Percentiles rank a stretch among this genome's conserved stretches.
Conservation (phyloP, 2,797 vertebrate genomes). For the Meda fulgida region DNA sequence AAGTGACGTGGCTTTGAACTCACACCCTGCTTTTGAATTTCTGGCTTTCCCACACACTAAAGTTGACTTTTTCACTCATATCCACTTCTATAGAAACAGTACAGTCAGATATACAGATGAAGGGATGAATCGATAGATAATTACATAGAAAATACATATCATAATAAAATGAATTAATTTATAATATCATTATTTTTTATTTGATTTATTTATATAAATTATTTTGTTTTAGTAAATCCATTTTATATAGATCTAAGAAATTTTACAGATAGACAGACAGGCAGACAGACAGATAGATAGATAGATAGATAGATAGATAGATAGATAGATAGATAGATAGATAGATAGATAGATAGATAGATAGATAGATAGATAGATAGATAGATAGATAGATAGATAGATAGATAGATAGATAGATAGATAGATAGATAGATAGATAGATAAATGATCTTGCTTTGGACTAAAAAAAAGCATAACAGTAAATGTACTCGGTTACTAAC, state of each 20-base stretch:
- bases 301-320: too few relatives aligned
- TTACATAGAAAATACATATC: neutral
- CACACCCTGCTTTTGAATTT: neutral
- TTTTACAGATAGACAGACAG: neutral
- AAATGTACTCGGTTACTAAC: too few relatives aligned
- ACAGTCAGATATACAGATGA: neutral
- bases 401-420: neutral
- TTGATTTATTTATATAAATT: neutral
- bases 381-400: neutral
- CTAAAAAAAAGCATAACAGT: too few relatives aligned
- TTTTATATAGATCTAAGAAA: neutral
- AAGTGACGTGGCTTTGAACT: slow-evolving; percentile 53
- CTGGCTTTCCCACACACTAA: neutral
- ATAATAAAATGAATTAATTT: neutral
- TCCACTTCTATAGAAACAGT: neutral
- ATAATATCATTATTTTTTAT: neutral
- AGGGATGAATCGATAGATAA: neutral
- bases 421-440: neutral
- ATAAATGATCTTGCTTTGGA: too few relatives aligned
- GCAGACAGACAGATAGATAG: neutral
- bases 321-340: neutral
- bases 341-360: neutral
- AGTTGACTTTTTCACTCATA: neutral
- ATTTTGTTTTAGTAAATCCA: neutral
- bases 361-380: neutral